Evolutionary conservation across 2,113 vertebrate species (phyloP).

Genomic region (Turdus rufiventris): DNA sequence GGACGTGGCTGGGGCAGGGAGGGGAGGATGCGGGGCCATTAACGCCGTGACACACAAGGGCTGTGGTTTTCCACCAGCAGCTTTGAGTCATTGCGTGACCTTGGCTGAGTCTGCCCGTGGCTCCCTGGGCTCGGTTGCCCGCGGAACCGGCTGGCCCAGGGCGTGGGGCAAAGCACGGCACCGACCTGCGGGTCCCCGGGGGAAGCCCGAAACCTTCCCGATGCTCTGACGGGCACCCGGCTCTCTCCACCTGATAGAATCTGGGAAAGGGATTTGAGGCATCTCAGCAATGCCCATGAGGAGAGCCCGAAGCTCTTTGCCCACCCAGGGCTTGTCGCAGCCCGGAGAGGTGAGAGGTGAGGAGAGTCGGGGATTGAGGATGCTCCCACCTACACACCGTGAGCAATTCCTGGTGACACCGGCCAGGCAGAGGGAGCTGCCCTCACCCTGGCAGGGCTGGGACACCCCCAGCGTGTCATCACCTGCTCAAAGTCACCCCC

Average conservation of each 20-base stretch:
- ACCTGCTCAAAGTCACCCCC: background rate
- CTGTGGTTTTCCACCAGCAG: background rate
- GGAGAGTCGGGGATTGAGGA: background rate
- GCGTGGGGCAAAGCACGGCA: background rate
- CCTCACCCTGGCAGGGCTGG: background rate
- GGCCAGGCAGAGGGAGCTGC: background rate
- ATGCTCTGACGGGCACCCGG: rapidly evolving
- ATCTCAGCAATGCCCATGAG: background rate
- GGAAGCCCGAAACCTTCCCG: background rate
- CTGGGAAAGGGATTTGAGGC: background rate
- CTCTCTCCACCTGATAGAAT: background rate
- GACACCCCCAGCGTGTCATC: rapidly evolving
- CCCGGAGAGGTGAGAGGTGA: background rate
- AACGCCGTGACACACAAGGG: background rate
- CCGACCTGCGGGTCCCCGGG: background rate
- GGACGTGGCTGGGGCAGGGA: background rate
- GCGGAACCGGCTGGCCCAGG: slow-evolving; percentile 25
- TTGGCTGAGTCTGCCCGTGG: background rate
- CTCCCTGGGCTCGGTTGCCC: background rate
- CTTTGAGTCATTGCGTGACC: slow-evolving; percentile 34
- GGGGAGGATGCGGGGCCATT: background rate
- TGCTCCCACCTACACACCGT: background rate
- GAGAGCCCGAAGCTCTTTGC: background rate
- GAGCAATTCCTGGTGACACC: background rate
- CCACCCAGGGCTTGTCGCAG: background rate